phyloP scores from a whole-genome alignment of 2,888 invertebrate species.

The Poecilus cupreus region DNA sequence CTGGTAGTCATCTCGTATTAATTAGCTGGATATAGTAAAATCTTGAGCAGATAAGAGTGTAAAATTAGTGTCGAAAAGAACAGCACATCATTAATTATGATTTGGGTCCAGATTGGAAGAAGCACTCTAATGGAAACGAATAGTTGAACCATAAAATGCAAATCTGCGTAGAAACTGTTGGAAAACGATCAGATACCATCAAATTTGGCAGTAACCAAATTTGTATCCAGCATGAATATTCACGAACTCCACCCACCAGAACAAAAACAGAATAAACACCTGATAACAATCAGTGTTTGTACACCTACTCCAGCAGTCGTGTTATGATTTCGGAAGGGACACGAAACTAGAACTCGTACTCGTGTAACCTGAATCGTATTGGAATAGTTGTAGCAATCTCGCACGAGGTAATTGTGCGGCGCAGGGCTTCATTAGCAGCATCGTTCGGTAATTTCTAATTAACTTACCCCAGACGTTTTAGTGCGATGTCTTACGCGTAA shows the following conservation, averaged over 20 bases:
- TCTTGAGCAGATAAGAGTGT: neutral
- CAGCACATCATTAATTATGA: no score
- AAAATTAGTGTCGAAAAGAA: neutral
- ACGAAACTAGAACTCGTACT: neutral
- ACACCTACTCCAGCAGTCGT: neutral
- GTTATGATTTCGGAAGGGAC: neutral
- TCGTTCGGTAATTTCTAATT: conserved; percentile 54
- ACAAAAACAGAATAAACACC: conserved; percentile 18
- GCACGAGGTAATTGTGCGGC: conserved; percentile 37
- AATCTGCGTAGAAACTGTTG: neutral
- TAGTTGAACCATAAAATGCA: neutral
- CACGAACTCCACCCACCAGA: neutral
- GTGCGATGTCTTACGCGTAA: conserved; percentile 42
- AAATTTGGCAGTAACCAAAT: neutral
- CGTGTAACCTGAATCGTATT: conserved; percentile 13
- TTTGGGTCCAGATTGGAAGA: neutral
- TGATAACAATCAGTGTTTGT: conserved; percentile 12
- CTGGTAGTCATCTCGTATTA: no score
- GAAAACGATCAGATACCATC: neutral
- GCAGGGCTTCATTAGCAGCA: conserved; percentile 52
- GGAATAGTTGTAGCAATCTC: conserved; percentile 44
- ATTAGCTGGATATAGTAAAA: neutral
- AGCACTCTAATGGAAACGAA: neutral
- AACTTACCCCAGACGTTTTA: conserved; percentile 48
- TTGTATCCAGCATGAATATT: conserved; percentile 17